These are phyloP conservation scores for Erynnis tages DNA, from an alignment of 2,888 invertebrate genomes.

Conservation along the genomic window DNA sequence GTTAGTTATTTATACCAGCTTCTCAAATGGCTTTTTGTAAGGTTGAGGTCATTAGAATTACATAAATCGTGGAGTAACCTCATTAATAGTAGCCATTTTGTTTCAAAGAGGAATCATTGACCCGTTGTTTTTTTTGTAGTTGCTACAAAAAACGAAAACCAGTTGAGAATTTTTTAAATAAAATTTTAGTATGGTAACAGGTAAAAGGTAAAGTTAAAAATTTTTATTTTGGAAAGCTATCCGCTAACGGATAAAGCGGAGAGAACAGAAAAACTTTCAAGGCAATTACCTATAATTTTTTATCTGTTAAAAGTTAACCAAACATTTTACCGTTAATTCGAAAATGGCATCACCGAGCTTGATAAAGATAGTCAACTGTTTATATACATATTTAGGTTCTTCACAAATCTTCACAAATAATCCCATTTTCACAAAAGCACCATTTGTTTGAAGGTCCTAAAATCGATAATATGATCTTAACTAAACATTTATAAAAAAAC, in stretches of 20 bases:
- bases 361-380: not conserved
- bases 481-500: not conserved
- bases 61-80: too few species aligned
- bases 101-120: too few species aligned
- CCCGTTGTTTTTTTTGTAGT: too few species aligned
- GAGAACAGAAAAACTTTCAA: not conserved
- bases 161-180: not conserved
- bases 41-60: too few species aligned
- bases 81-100: too few species aligned
- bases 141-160: not conserved
- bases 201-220: not conserved
- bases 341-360: not conserved
- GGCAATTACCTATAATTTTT: conserved; percentile 4
- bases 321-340: conserved; percentile 11
- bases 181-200: not conserved
- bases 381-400: not conserved
- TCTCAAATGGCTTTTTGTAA: too few species aligned
- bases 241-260: not conserved
- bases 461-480: not conserved
- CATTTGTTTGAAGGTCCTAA: not conserved
- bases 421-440: not conserved
- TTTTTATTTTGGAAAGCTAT: not conserved
- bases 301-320: conserved; percentile 15
- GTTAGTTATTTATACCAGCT: too few species aligned
- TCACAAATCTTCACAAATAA: too few species aligned